Evolutionary conservation across 2,888 invertebrate genomes (phyloP), one percentile per base, ranked within the genome.

Genomic region (Pteria penguin): DNA sequence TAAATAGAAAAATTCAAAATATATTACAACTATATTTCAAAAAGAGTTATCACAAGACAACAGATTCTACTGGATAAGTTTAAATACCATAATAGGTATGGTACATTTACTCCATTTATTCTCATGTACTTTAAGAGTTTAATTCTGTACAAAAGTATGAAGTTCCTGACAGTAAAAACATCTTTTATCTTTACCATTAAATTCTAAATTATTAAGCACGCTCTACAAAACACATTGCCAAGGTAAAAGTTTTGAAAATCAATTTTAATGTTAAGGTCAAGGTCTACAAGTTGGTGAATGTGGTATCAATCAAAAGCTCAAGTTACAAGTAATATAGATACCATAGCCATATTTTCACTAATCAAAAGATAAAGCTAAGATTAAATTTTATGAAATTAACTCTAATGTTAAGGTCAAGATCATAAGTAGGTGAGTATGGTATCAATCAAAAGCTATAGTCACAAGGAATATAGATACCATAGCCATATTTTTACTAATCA

Each of bases 1-100:
- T 82, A 74, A 29, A 33, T 72, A 63, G n/a, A n/a, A n/a, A n/a
- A n/a, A 57, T 11, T 31, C 45, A 63, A 33, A 61, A n/a, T n/a
- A n/a, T n/a, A n/a, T n/a, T n/a, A n/a, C n/a, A n/a, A n/a, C n/a
- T n/a, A n/a, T n/a, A n/a, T n/a, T n/a, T n/a, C n/a, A n/a, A n/a
- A n/a, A n/a, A n/a, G n/a, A n/a, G n/a, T n/a, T n/a, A n/a, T n/a
- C n/a, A n/a, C n/a, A n/a, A n/a, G n/a, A n/a, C n/a, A n/a, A n/a
- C n/a, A n/a, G n/a, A n/a, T n/a, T n/a, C n/a, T n/a, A n/a, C n/a
- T n/a, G n/a, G n/a, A n/a, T n/a, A n/a, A n/a, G n/a, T n/a, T n/a
- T n/a, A n/a, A n/a, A n/a, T n/a, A n/a, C n/a, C n/a, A n/a, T n/a
- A n/a, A n/a, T n/a, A n/a, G n/a, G n/a, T n/a, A n/a, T n/a, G n/a